Base-by-base conservation (phyloP, 2,797 vertebrate genomes). In the Melanotaenia maccullochi region DNA sequence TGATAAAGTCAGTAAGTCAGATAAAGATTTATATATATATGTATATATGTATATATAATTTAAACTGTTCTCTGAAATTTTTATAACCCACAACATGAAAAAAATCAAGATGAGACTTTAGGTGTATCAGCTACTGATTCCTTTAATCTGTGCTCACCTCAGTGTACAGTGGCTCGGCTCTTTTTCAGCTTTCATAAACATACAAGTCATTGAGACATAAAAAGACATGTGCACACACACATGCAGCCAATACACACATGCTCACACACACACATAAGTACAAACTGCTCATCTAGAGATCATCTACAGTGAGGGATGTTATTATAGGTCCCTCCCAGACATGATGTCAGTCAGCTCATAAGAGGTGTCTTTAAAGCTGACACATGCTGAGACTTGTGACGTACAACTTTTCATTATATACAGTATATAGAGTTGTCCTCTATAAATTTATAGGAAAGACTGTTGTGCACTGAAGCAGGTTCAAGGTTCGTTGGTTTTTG, bases 251-350 rank as follows among this genome's bases (percentile, higher is more conserved):
- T 51, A 71, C 55, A 35, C 22, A 58, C 42, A 55, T 56, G 44
- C 68, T 11, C n/a, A 40, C 62, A 14, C 32, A 36, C 61, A 67
- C 65, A 60, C 52, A 60, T 38, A 65, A 18, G 36, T 77, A 77
- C 83, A 84, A 66, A 82, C 71, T 63, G 85, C 85, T 86, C 86
- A 91, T 88, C 86, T 76, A 78, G 78, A 89, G 86, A 88, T 90
- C 80, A 91, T 91, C 79, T 81, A 79, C 62, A 84, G 78, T 57
- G 65, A 74, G 75, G 85, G 83, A 75, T 89, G 85, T 92, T 91
- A 91, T 92, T 93, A 93, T 61, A 85, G 83, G 87, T 87, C 73
- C 84, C 72, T 74, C 68, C 82, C 87, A 93, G 89, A 93, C 90
- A 79, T 93, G 89, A 93, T 89, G 88, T 92, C 92, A 93, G 87